Base-by-base conservation (phyloP, 1,140 invertebrate species). In the Archegozetes longisetosus region DNA sequence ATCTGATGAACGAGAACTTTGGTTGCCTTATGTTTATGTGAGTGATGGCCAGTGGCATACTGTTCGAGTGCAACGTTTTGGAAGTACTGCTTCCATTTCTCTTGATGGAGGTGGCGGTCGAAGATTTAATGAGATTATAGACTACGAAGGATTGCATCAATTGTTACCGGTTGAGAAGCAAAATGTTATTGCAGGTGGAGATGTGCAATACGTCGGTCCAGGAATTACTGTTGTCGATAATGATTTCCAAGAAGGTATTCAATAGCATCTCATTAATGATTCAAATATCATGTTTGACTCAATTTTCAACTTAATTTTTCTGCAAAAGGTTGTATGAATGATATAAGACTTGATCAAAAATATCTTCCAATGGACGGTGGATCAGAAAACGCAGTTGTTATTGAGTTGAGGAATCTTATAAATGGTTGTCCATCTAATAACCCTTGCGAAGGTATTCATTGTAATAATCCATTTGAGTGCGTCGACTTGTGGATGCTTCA, bases 21-120 rank as follows among this genome's bases (percentile, higher is more conserved):
- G 88, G 84, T 74, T 98, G 13, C 88, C 84, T 57, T 81, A 86
- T 28, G 83, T 94, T 17, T 79, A 83, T 2, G 90, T 95, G 1
- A 88, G 92, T 69, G 91, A 98, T 74, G 94, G 94, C 13, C 89
- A 94, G 67, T 97, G 93, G 93, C 94, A 98, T 70, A 87, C 86
- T 9, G 89, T 91, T 0, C 80, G 84, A 64, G 78, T 80, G 0
- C 72, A 71, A 20, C 80, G 94, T 60, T 91, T 88, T 65, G 92
- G 93, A 32, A 91, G 88, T 32, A 87, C 89, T 4, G 90, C 93
- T n/a, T 89, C 85, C 13, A 72, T 98, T 49, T 87, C 89, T 69
- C 73, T 97, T 48, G 93, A 98, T 72, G 89, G 89, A 14, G 93
- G 93, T 2, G 92, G 97, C 76, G 92, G 92, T 0, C 75, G 88